Evolutionary conservation across 1,140 invertebrate genomes (phyloP).

Genomic region (Aphis gossypii): DNA sequence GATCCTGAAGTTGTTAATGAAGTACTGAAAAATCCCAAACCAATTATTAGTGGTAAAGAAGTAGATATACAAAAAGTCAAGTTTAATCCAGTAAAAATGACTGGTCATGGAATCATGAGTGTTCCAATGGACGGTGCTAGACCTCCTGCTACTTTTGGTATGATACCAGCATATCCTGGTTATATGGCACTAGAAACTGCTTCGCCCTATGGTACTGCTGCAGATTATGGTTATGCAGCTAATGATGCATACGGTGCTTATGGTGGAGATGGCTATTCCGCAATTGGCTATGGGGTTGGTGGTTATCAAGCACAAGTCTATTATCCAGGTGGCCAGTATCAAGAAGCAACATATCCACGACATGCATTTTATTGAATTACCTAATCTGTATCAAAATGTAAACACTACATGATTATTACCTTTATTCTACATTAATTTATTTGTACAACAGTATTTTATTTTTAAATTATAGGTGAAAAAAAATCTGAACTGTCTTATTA

Average conservation of each 20-base stretch:
- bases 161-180: slow-evolving; percentile 58
- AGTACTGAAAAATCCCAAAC: slow-evolving; percentile 71
- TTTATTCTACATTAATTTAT: background rate
- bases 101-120: slow-evolving; percentile 59
- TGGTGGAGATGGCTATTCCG: slow-evolving; percentile 62
- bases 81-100: slow-evolving; percentile 65
- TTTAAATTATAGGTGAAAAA: slow-evolving; percentile 8
- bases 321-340: slow-evolving; percentile 62
- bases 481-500: background rate
- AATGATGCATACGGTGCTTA: slow-evolving; percentile 62
- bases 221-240: slow-evolving; percentile 65
- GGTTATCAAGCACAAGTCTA: slow-evolving; percentile 64
- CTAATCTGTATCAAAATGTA: slow-evolving; percentile 17
- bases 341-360: slow-evolving; percentile 60
- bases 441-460: slow-evolving; percentile 31
- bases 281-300: slow-evolving; percentile 65
- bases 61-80: slow-evolving; percentile 68
- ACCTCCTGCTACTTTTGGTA: slow-evolving; percentile 55
- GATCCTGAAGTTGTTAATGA: slow-evolving; percentile 71
- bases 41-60: slow-evolving; percentile 72
- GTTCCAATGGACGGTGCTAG: slow-evolving; percentile 57
- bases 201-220: slow-evolving; percentile 59
- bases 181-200: slow-evolving; percentile 47
- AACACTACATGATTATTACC: slow-evolving; percentile 11
- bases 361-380: slow-evolving; percentile 60